phyloP scores from a whole-genome alignment of 2,113 vertebrate genomes.

The Nerophis lumbriciformis region DNA sequence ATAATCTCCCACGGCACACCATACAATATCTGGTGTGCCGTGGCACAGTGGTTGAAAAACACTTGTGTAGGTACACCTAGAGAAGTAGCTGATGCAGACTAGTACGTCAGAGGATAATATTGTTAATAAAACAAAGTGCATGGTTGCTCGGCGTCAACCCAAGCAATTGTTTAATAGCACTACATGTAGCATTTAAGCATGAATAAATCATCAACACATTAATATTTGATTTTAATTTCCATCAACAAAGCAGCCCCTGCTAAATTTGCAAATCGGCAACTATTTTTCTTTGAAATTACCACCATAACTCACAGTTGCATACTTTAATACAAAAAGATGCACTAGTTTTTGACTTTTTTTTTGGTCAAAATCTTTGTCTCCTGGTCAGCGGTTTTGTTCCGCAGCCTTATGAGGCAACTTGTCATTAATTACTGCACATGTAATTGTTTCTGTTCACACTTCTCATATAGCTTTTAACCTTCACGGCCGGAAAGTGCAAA shows the following conservation, averaged over 20 bases:
- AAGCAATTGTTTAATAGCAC: conserved; percentile 20
- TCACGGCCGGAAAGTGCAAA: background rate
- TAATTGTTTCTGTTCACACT: background rate
- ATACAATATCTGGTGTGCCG: no score
- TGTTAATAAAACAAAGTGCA: conserved; percentile 16
- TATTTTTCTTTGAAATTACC: background rate
- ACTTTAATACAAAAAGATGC: background rate
- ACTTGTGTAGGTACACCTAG: background rate
- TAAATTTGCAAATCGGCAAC: conserved; percentile 21
- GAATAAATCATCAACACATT: conserved; percentile 55
- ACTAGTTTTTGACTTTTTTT: background rate
- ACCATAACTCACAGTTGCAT: background rate
- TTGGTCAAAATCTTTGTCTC: background rate
- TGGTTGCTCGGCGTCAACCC: conserved; percentile 4
- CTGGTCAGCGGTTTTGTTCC: background rate
- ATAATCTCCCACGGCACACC: no score
- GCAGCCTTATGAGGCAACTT: background rate
- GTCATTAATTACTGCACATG: background rate
- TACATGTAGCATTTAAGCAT: conserved; percentile 41
- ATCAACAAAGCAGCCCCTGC: conserved; percentile 23
- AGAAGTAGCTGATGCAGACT: background rate
- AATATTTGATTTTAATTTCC: conserved; percentile 46
- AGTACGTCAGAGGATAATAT: background rate
- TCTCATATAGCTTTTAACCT: background rate
- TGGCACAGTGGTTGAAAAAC: no score